Evolutionary conservation across 1,140 invertebrate species (phyloP), one percentile per base, ranked within the genome.

Genomic region (Aphidius gifuensis): DNA sequence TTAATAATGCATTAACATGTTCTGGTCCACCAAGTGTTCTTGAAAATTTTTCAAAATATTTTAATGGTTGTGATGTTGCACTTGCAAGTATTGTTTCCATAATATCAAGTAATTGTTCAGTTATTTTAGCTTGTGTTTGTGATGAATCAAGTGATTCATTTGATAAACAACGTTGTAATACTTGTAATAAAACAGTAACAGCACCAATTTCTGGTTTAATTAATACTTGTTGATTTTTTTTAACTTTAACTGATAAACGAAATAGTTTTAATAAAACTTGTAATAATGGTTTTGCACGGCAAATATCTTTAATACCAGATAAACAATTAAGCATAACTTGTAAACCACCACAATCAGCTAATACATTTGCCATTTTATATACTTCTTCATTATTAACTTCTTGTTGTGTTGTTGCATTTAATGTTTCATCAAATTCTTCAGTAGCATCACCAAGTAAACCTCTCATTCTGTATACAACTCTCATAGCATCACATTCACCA

Each of bases 391-490:
- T 94, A 75, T 98, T 94, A 1, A 96, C 89, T 64, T 93, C 89
- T 73, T 93, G 91, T 66, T 94, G 92, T 66, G 89, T 90, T 66
- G 92, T 94, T n/a, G 86, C 87, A 54, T 92, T 93, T 21, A 99
- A 80, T 4, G 91, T 94, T 80, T 98, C 96, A 9, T 99, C 93
- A 80, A 99, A 98, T 79, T 98, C 96, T 76, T 98, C 97, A 0
- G 97, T 99, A 2, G 97, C 96, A 82, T 99, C 97, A 8, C 97
- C 97, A 5, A 98, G 85, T 32, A 99, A 80, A 5, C 97, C 97
- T 66, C 96, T 84, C 95, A 99, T 98, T 53, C 97, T 87, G 79
- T 99, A 99, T n/a, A 99, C 90, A 6, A 99, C 91, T n/a, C 95
- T 86, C 97, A 99, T 99, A 0, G 94, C 90, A 72, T 96, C 94